phyloP scores from a whole-genome alignment of 2,888 invertebrate species.

The Mylabris sibirica region DNA sequence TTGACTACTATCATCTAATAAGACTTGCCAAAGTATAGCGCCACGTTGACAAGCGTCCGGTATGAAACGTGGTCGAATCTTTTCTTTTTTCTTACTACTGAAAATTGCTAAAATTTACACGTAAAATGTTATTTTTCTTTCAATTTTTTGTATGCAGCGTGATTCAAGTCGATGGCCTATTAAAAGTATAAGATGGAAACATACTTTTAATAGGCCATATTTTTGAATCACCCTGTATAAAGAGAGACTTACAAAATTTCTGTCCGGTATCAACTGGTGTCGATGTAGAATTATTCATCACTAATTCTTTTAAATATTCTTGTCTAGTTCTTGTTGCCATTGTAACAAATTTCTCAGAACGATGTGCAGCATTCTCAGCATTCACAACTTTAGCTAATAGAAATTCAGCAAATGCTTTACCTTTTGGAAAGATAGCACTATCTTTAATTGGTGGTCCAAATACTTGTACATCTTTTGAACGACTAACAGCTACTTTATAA shows the following conservation, averaged over 20 bases:
- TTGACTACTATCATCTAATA: slow-evolving; percentile 75
- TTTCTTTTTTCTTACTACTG: slow-evolving; percentile 80
- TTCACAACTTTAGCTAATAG: slow-evolving; percentile 95
- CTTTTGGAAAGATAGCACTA: slow-evolving; percentile 86
- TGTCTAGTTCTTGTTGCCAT: slow-evolving; percentile 96
- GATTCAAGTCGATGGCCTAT: too few relatives aligned
- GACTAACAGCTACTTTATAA: slow-evolving; percentile 72
- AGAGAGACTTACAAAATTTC: slow-evolving; percentile 80
- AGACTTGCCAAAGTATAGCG: slow-evolving; percentile 84
- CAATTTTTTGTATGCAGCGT: too few relatives aligned
- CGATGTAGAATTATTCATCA: slow-evolving; percentile 82
- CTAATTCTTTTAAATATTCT: slow-evolving; percentile 94
- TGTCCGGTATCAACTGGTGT: slow-evolving; percentile 84
- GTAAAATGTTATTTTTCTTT: neutral
- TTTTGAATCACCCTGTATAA: too few relatives aligned
- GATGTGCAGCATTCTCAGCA: slow-evolving; percentile 95
- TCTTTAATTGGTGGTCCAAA: slow-evolving; percentile 96
- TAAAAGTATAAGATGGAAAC: too few relatives aligned
- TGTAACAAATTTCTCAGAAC: slow-evolving; percentile 94
- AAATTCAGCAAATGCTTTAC: slow-evolving; percentile 94
- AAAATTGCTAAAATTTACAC: slow-evolving; percentile 61
- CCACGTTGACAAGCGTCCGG: slow-evolving; percentile 78
- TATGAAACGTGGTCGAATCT: slow-evolving; percentile 74
- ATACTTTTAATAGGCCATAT: too few relatives aligned
- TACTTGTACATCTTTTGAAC: slow-evolving; percentile 93